Evolutionary conservation across 2,888 invertebrate genomes (phyloP), one percentile per base, ranked within the genome.

Genomic region (Orgyia antiqua): DNA sequence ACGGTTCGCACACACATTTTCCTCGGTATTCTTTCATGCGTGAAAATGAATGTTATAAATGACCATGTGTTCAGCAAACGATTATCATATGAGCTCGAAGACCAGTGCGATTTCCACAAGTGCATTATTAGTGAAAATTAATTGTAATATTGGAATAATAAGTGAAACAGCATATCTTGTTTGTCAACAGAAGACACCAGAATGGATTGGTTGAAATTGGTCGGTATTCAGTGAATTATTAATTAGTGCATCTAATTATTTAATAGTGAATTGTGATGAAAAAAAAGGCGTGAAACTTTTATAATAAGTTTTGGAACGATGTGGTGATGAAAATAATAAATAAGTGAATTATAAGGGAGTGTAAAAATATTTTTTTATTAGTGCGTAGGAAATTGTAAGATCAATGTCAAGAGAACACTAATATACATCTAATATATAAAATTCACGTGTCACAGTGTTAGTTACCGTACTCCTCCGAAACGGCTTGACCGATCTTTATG

Each of bases 31-130:
- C 80, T 70, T 75, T 87, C 82, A 82, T 78, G 70, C 87, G 86
- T 87, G 76, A 87, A 84, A 82, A 75, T 80, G 76, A 83, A 87
- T 86, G 87, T 87, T 87, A 87, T 87, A 87, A 84, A 87, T 86
- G 70, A 64, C 68, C 74, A 74, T 57, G 68, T 72, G 60, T 68
- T 61, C 55, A 51, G 63, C 64, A 49, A 61, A 61, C 66, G 67
- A 80, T 80, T 75, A 82, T 75, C 83, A 87, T 80, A 87, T 73
- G 67, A 72, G 76, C 72, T 70, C 65, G 70, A 70, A 71, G 71
- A 67, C 70, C 68, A 68, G 75, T 69, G 68, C 65, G 51, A 76
- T 68, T 68, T 68, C 62, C 60, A 73, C 73, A 52, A 51, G 67
- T 66, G 62, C 39, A 58, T 49, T 50, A 44, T 42, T 33, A 42